A percentile compares a stretch with the other conserved stretches of the same genome.
Evolutionary conservation across 2,113 vertebrate genomes (phyloP).

Genomic region (Takifugu bimaculatus): DNA sequence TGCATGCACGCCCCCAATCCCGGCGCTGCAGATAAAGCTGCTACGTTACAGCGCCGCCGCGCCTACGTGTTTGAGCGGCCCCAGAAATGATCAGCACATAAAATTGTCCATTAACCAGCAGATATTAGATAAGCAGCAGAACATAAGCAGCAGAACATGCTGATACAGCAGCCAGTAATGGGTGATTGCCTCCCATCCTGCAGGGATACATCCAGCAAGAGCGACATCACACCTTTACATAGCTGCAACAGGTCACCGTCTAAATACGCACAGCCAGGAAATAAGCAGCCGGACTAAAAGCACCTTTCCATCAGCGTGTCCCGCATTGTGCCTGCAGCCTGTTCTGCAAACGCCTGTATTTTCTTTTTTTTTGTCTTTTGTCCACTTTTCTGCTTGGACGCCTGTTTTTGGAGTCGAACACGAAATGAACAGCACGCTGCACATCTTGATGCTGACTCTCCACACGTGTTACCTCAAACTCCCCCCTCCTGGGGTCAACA

Average conservation of each 20-base stretch:
- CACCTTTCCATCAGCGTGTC: conserved; percentile 31
- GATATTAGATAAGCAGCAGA: neutral
- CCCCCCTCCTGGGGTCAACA: conserved; percentile 43
- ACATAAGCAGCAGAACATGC: conserved; percentile 20
- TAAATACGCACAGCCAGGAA: conserved; percentile 24
- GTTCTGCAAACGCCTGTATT: conserved; percentile 32
- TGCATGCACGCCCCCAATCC: conserved; percentile 17
- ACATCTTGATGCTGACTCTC: conserved; percentile 37
- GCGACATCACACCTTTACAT: conserved; percentile 48
- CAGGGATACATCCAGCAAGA: conserved; percentile 29
- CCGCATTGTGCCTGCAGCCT: conserved; percentile 28
- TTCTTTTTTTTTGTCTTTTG: conserved; percentile 21
- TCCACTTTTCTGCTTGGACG: conserved; percentile 35
- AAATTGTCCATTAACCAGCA: conserved; percentile 19
- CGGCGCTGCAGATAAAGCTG: conserved; percentile 40
- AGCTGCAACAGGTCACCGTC: conserved; percentile 35
- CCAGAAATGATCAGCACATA: conserved; percentile 20
- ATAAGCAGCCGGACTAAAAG: conserved; percentile 17
- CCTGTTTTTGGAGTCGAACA: conserved; percentile 19
- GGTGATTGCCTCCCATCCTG: conserved; percentile 30
- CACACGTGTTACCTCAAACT: conserved; percentile 23
- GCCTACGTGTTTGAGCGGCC: conserved; percentile 15
- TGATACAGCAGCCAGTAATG: conserved; percentile 21
- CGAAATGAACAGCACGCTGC: conserved; percentile 6
- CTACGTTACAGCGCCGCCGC: conserved; percentile 10